Percentiles rank a stretch among this genome's conserved stretches.
Conservation (phyloP, 2,797 vertebrate species). For the Synanceia verrucosa region DNA sequence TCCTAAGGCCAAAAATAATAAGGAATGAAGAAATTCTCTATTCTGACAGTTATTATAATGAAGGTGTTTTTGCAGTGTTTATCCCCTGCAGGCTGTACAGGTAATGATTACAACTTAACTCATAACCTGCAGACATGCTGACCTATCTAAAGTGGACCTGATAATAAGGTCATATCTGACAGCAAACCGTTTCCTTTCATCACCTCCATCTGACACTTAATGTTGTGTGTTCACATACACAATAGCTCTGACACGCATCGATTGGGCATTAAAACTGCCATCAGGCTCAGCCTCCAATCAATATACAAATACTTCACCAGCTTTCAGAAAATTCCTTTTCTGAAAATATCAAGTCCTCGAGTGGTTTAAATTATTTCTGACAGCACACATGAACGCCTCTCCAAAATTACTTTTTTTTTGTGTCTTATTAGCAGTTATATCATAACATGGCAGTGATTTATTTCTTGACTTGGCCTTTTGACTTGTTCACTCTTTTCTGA, state of each 20-base stretch:
- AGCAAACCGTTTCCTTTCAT: slow-evolving; percentile 59
- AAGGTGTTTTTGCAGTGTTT: not conserved
- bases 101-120: slow-evolving; percentile 33
- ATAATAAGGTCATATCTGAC: slow-evolving; percentile 64
- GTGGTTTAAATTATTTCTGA: slow-evolving; percentile 48
- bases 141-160: slow-evolving; percentile 27
- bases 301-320: slow-evolving; percentile 59
- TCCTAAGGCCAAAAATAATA: not conserved
- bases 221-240: slow-evolving; percentile 30
- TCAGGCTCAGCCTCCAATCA: slow-evolving; percentile 46
- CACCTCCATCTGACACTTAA: slow-evolving; percentile 52
- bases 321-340: slow-evolving; percentile 35
- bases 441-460: slow-evolving; percentile 59
- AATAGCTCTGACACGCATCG: slow-evolving; percentile 53
- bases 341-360: slow-evolving; percentile 41
- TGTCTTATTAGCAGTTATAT: slow-evolving; percentile 50
- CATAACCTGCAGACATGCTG: slow-evolving; percentile 37
- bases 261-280: slow-evolving; percentile 54
- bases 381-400: slow-evolving; percentile 48
- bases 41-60: too few relatives aligned
- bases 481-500: slow-evolving; percentile 27
- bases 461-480: slow-evolving; percentile 34
- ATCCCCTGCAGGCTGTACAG: not conserved
- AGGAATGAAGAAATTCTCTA: too few relatives aligned
- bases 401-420: slow-evolving; percentile 52